phyloP scores from a whole-genome alignment of 2,113 vertebrate genomes.

The Neofelis nebulosa region DNA sequence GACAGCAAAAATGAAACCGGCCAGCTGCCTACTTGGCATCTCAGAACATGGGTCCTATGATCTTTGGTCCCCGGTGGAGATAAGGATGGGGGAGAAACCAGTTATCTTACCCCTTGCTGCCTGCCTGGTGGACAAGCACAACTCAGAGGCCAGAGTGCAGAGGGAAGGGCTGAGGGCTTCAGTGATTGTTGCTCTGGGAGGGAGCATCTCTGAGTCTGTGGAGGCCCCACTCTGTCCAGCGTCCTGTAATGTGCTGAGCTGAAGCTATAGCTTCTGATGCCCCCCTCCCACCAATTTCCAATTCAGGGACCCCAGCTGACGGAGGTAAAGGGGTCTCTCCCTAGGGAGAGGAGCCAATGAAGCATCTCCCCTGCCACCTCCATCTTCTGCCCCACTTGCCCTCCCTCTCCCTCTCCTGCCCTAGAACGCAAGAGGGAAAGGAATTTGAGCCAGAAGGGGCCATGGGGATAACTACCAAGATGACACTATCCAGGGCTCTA shows the following conservation, averaged over 20 bases:
- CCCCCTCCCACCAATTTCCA: neutral
- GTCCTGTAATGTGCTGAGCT: neutral
- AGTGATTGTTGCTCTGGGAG: neutral
- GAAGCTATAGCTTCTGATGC: neutral
- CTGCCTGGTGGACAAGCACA: neutral
- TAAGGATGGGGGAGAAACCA: neutral
- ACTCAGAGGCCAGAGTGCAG: neutral
- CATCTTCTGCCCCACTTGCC: neutral
- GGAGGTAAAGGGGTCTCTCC: neutral
- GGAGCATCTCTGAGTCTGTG: neutral
- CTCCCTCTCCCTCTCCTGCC: neutral
- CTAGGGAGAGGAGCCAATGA: neutral
- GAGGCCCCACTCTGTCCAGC: neutral
- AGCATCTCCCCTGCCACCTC: neutral
- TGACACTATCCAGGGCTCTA: neutral
- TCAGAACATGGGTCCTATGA: neutral
- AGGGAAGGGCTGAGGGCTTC: neutral
- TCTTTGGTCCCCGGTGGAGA: neutral
- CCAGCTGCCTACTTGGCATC: neutral
- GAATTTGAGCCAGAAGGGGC: neutral
- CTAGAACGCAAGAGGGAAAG: neutral
- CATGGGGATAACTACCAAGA: neutral
- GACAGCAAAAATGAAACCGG: neutral
- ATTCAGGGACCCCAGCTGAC: neutral
- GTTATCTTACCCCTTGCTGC: neutral